Evolutionary conservation across 2,797 vertebrate genomes (phyloP).

Genomic region (Meriones psammophilus): DNA sequence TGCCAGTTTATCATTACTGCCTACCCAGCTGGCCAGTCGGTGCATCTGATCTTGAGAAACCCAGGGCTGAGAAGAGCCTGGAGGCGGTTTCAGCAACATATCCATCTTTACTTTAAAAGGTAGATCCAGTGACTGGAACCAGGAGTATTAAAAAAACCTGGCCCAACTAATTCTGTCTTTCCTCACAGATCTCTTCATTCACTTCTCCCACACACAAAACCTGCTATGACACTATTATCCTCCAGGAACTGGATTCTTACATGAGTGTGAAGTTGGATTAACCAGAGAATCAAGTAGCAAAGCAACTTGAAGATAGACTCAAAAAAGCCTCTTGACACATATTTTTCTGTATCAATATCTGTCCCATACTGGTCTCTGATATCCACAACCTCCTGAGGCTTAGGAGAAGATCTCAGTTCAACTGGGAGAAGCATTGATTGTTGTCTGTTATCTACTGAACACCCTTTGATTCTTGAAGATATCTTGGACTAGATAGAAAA

Average conservation of each 20-base stretch:
- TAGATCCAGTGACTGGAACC: background rate
- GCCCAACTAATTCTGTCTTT: background rate
- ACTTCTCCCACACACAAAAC: background rate
- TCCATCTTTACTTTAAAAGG: background rate
- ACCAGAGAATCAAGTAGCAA: background rate
- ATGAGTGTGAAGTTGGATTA: background rate
- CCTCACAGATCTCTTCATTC: background rate
- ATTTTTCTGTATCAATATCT: background rate
- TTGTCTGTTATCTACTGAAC: background rate
- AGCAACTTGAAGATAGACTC: background rate
- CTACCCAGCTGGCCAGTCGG: conserved; percentile 75
- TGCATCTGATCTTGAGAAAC: conserved; percentile 77
- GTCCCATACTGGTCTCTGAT: background rate
- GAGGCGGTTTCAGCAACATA: background rate
- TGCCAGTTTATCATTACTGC: conserved; percentile 58
- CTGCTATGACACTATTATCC: background rate
- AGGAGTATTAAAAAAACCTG: background rate
- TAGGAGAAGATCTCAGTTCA: background rate
- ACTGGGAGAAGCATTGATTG: background rate
- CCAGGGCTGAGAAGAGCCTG: conserved; percentile 78
- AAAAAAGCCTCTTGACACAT: background rate
- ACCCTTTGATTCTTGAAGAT: background rate
- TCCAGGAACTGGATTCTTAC: background rate
- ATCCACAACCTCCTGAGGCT: background rate
- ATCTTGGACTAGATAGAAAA: background rate